Conservation (phyloP, 2,113 vertebrate species). For the Anas platyrhynchos region DNA sequence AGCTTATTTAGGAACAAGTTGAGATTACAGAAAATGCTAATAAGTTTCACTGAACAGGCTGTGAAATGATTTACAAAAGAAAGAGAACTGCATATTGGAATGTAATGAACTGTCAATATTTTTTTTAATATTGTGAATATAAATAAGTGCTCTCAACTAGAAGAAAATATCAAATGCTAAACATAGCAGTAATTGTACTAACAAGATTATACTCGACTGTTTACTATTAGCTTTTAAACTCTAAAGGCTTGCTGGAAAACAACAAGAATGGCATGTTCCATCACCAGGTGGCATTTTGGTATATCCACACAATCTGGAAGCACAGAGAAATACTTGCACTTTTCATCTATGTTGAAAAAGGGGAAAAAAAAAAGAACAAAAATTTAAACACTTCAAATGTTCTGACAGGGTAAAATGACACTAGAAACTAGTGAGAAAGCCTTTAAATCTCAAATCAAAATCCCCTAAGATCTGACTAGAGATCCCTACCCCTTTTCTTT, state of each 20-base stretch:
- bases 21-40: not conserved
- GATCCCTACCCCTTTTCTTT: not conserved
- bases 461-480: not conserved
- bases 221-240: not conserved
- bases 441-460: not conserved
- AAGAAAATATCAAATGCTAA: not conserved
- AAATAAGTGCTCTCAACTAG: not conserved
- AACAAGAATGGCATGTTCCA: not conserved
- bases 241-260: not conserved
- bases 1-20: not conserved
- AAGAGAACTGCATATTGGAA: not conserved
- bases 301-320: not conserved
- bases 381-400: not conserved
- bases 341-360: not conserved
- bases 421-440: not conserved
- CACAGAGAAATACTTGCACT: not conserved
- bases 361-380: not conserved
- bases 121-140: not conserved
- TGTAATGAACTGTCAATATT: not conserved
- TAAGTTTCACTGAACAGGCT: not conserved
- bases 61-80: not conserved
- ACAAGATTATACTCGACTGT: not conserved
- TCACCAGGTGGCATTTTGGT: not conserved
- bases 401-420: not conserved
- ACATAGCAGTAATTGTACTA: not conserved